Conservation (phyloP, 2,888 invertebrate genomes). For the Agonopterix alstromeriana region DNA sequence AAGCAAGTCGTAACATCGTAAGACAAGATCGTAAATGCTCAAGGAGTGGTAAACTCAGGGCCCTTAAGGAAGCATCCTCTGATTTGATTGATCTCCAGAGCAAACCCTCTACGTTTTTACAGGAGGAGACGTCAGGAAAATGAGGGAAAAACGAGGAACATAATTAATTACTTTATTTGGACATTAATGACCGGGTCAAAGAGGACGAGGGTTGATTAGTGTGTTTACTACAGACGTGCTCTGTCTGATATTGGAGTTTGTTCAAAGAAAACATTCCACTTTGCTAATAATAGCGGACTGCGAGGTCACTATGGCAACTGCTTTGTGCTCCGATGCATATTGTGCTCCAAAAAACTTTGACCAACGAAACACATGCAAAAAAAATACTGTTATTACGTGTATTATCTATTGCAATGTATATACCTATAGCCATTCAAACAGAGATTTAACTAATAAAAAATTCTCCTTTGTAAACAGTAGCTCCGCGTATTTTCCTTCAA, state of each 20-base stretch:
- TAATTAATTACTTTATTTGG: conserved; percentile 75
- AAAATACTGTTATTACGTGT: too few relatives aligned
- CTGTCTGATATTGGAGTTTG: conserved; percentile 32
- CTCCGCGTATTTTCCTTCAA: conserved; percentile 32
- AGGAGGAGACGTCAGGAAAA: conserved; percentile 54
- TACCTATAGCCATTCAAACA: too few relatives aligned
- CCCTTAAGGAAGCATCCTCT: conserved; percentile 33
- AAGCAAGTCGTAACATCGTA: conserved; percentile 42
- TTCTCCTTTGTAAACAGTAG: conserved; percentile 26
- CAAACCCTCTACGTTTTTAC: conserved; percentile 58
- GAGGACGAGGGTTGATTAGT: conserved; percentile 65
- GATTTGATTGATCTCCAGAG: conserved; percentile 70
- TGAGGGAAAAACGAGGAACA: conserved; percentile 60
- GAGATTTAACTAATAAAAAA: conserved; percentile 6
- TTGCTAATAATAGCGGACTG: conserved; percentile 2
- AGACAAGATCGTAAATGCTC: conserved; percentile 29
- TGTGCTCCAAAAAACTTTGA: too few relatives aligned
- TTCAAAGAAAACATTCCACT: conserved; percentile 14
- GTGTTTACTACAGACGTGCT: conserved; percentile 45
- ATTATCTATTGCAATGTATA: too few relatives aligned
- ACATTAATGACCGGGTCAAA: conserved; percentile 70
- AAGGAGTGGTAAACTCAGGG: conserved; percentile 27
- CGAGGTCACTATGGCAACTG: not conserved
- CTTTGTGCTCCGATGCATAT: too few relatives aligned
- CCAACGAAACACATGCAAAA: too few relatives aligned